Evolutionary conservation across 2,113 vertebrate genomes (phyloP).

Genomic region (Fulica atra): DNA sequence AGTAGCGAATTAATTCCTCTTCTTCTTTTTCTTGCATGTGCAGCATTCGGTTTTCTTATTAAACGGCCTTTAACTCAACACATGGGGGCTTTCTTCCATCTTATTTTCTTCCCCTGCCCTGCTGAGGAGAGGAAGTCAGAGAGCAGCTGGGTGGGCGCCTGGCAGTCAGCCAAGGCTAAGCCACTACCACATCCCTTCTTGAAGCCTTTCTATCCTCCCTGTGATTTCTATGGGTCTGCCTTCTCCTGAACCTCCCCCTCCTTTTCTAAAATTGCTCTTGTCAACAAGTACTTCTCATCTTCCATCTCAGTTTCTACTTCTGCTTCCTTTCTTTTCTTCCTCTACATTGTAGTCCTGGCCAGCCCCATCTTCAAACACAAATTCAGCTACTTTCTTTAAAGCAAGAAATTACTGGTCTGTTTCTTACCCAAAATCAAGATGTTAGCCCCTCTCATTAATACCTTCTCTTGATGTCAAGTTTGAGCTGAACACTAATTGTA

Average conservation of each 20-base stretch:
- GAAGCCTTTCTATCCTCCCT: background rate
- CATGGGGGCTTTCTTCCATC: background rate
- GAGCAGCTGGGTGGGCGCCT: background rate
- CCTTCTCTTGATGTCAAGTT: background rate
- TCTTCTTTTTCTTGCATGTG: background rate
- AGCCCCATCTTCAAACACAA: background rate
- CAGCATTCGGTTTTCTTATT: background rate
- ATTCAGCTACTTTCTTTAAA: background rate
- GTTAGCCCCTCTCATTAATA: background rate
- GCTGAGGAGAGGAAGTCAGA: background rate
- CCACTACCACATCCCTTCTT: background rate
- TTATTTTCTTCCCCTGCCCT: background rate
- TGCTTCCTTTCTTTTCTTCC: background rate
- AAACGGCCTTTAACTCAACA: background rate
- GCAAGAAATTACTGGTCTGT: background rate
- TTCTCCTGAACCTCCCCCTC: background rate
- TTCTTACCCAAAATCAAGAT: background rate
- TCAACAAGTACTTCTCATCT: background rate
- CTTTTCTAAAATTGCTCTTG: constrained; percentile 6
- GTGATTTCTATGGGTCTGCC: background rate
- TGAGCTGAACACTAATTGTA: background rate
- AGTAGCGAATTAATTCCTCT: background rate
- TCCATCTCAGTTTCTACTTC: background rate
- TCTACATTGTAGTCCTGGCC: background rate
- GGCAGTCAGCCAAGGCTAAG: background rate